Conservation (phyloP, 2,113 vertebrate species). For the rabbit (Oryctolagus cuniculus) region mOryCun1.1 NC_091434.1:101078501-101079000, state of each 20-base stretch:
- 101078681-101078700: neutral
- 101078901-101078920: neutral
- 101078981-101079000: neutral
- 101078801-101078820: neutral
- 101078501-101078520: neutral
- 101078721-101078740: neutral
- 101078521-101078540: neutral
- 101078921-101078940: neutral
- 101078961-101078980: neutral
- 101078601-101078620: neutral
- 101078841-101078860: neutral
- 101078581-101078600: neutral
- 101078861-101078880: neutral
- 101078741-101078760: constrained; percentile 29
- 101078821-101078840: neutral
- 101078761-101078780: neutral
- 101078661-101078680: neutral
- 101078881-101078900: neutral
- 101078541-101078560: neutral
- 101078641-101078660: neutral
- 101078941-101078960: neutral
- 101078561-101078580: constrained; percentile 59
- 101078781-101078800: constrained; percentile 18
- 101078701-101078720: neutral
- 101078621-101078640: neutral